Conservation (phyloP, 2,797 vertebrate species). For the Alauda arvensis region DNA sequence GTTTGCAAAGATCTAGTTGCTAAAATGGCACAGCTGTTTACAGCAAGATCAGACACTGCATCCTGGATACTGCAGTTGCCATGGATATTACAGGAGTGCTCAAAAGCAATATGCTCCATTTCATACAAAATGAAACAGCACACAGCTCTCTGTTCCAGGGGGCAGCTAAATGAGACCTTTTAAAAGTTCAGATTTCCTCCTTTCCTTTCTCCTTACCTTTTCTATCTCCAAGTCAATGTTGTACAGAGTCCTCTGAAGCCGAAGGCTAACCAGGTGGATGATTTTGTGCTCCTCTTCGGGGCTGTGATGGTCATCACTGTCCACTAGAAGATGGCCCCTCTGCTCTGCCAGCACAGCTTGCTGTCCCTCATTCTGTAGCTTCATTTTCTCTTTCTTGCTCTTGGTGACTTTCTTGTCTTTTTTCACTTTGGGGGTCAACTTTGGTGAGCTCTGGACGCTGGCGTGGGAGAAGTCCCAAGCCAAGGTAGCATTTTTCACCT, state of each 20-base stretch:
- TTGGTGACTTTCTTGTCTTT: conserved; percentile 72
- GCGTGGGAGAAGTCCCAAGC: conserved; percentile 88
- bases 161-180: neutral
- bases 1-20: neutral
- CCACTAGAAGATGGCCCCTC: conserved; percentile 82
- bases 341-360: conserved; percentile 79
- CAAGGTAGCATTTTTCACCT: conserved; percentile 86
- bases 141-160: neutral
- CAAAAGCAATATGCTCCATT: conserved; percentile 1
- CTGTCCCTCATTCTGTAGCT: conserved; percentile 67
- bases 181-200: neutral
- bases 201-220: conserved; percentile 70
- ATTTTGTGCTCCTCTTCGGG: conserved; percentile 78
- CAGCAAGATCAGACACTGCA: conserved; percentile 14
- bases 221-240: conserved; percentile 81
- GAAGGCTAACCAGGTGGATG: conserved; percentile 70
- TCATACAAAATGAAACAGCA: neutral
- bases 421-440: conserved; percentile 81
- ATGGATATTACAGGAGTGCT: conserved; percentile 22
- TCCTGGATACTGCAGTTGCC: conserved; percentile 25
- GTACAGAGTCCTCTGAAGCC: conserved; percentile 85
- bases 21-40: conserved; percentile 38
- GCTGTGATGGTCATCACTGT: conserved; percentile 73
- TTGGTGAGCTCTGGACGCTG: conserved; percentile 87
- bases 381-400: conserved; percentile 74